These are phyloP conservation scores for Pogona vitticeps DNA, from an alignment of 2,113 vertebrate genomes.

Conservation along the genomic window DNA sequence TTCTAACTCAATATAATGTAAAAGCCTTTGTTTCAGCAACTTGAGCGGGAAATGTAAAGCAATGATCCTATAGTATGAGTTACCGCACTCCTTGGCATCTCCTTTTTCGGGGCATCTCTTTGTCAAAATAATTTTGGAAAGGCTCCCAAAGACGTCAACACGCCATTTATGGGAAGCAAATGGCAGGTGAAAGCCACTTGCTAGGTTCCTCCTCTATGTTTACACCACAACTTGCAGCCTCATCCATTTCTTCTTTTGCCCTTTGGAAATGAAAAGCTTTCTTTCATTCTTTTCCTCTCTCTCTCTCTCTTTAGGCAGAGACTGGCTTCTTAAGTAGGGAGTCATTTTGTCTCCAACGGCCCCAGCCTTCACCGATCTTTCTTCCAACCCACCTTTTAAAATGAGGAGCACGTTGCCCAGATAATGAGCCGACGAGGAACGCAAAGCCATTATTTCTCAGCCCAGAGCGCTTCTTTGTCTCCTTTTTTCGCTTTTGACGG, in stretches of 20 bases:
- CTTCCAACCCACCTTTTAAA: constrained; percentile 12
- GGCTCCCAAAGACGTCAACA: background rate
- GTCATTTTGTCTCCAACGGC: too few relatives aligned
- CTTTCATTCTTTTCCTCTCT: background rate
- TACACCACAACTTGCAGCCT: too few relatives aligned
- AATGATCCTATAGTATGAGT: too few relatives aligned
- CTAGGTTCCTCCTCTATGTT: too few relatives aligned
- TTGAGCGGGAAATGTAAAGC: too few relatives aligned
- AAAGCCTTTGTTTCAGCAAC: too few relatives aligned
- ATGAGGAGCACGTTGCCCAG: constrained; percentile 45
- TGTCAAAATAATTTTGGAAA: background rate
- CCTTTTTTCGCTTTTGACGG: background rate
- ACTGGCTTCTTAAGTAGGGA: too few relatives aligned
- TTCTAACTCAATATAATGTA: too few relatives aligned
- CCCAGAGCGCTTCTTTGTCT: constrained; percentile 20
- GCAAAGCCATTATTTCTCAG: constrained; percentile 61
- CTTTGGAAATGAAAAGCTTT: background rate
- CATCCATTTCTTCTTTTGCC: background rate
- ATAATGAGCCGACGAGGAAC: constrained; percentile 42
- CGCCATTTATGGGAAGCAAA: background rate
- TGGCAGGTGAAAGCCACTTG: background rate
- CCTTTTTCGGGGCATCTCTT: too few relatives aligned
- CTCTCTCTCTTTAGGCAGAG: too few relatives aligned
- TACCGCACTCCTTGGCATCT: too few relatives aligned
- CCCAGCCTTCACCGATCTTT: background rate